A percentile compares a stretch with the other conserved stretches of the same genome.
These are phyloP conservation scores for Sylvia atricapilla DNA, from an alignment of 2,113 vertebrate genomes.

Conservation along the genomic window DNA sequence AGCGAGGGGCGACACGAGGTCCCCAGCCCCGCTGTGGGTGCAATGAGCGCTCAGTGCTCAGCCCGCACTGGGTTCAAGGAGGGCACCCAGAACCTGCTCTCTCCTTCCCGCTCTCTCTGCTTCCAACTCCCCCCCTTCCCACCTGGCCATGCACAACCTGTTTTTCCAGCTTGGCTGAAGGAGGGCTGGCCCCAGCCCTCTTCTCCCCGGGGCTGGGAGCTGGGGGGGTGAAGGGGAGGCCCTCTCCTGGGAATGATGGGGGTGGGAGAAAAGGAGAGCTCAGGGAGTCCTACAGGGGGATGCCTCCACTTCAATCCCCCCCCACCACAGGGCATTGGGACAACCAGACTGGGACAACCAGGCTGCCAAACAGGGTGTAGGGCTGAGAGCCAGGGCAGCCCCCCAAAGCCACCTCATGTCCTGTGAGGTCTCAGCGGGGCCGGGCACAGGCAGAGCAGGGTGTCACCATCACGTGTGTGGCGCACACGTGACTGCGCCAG, in stretches of 20 bases:
- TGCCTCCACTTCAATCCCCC: neutral
- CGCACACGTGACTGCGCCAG: fast-evolving
- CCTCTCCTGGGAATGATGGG: neutral
- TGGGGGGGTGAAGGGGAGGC: neutral
- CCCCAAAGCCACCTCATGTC: neutral
- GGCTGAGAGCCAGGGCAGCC: neutral
- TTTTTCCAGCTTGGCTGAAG: conserved; percentile 42
- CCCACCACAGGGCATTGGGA: fast-evolving
- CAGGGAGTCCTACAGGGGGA: too few relatives aligned
- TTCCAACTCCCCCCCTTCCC: neutral
- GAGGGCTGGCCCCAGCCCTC: neutral
- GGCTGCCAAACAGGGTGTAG: too few relatives aligned
- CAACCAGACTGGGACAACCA: neutral
- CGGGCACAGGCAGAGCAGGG: neutral
- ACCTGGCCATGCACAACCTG: neutral
- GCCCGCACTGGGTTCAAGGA: neutral
- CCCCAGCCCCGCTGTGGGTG: neutral
- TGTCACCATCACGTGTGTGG: neutral
- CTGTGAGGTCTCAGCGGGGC: fast-evolving
- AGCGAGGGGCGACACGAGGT: neutral
- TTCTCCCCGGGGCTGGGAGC: neutral
- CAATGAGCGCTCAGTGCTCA: neutral
- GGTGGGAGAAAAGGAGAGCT: neutral
- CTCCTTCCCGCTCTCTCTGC: neutral
- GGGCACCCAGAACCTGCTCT: neutral